Conservation (phyloP, 2,113 vertebrate species). For the Phrynocephalus versicolor region DNA sequence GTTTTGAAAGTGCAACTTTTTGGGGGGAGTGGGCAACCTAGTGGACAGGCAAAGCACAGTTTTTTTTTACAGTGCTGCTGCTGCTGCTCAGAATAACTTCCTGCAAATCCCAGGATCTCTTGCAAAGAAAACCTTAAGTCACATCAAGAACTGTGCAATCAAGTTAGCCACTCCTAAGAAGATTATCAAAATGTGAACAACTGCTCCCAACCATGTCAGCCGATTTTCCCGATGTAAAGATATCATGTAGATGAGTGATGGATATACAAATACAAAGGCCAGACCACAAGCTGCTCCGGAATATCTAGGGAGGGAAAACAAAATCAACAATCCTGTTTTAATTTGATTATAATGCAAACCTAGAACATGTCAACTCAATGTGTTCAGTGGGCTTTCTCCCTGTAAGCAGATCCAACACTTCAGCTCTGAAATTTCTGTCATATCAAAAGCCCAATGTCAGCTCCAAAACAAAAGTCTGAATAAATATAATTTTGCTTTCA, state of each 20-base stretch:
- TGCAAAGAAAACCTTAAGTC: constrained; percentile 62
- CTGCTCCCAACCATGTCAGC: constrained; percentile 81
- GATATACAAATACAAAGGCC: constrained; percentile 93
- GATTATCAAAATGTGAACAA: constrained; percentile 86
- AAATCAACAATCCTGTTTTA: constrained; percentile 19
- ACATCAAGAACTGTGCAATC: constrained; percentile 92
- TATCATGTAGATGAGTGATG: constrained; percentile 88
- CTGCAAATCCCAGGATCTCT: constrained; percentile 51
- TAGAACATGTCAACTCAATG: fast-evolving
- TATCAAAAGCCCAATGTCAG: neutral
- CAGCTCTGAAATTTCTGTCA: neutral
- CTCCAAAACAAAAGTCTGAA: neutral
- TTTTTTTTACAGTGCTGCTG: neutral
- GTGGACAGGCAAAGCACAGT: constrained; percentile 4
- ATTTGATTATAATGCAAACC: neutral
- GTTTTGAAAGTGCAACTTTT: constrained; percentile 28
- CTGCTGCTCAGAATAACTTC: constrained; percentile 49
- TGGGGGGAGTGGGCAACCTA: neutral
- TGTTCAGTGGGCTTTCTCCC: too few species aligned
- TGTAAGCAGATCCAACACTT: neutral
- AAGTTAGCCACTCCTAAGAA: constrained; percentile 89
- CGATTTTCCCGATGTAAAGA: constrained; percentile 75
- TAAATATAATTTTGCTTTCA: constrained; percentile 11
- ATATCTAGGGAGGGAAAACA: constrained; percentile 77
- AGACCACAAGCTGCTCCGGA: constrained; percentile 93